Evolutionary conservation across 2,113 vertebrate genomes (phyloP).

Genomic region (Telmatochromis brachygnathus): DNA sequence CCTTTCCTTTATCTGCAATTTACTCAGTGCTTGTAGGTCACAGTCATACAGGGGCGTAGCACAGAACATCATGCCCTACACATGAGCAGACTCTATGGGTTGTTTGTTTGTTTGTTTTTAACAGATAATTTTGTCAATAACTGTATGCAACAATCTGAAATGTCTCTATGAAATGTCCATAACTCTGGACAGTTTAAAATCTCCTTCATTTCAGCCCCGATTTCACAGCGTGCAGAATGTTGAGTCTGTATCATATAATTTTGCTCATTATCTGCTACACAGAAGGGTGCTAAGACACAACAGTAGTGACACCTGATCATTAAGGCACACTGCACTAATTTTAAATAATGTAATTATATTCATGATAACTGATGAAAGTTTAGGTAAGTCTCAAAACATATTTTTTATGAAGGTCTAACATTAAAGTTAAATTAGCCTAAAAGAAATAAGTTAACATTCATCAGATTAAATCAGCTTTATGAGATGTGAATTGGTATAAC

Average conservation of each 20-base stretch:
- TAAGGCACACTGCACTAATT: neutral
- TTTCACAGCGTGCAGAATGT: neutral
- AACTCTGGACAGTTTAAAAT: neutral
- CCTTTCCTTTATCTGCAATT: neutral
- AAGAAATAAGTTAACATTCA: neutral
- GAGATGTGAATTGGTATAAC: neutral
- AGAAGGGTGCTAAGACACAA: neutral
- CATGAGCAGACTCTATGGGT: neutral
- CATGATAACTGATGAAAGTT: neutral
- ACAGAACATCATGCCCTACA: neutral
- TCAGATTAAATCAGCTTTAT: neutral
- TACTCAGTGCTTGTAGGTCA: neutral
- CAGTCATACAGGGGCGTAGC: neutral
- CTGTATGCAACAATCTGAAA: neutral
- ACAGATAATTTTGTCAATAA: neutral
- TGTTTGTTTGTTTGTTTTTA: neutral
- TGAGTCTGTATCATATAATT: neutral
- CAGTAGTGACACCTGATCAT: neutral
- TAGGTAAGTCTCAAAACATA: neutral
- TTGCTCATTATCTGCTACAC: neutral
- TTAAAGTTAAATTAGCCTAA: neutral
- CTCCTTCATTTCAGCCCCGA: neutral
- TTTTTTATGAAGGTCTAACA: neutral
- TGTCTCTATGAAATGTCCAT: neutral
- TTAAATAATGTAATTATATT: neutral